These are phyloP conservation scores for Mesorhabditis sp. DNA, from an alignment of 2,888 invertebrate species.

Conservation along the genomic window DNA sequence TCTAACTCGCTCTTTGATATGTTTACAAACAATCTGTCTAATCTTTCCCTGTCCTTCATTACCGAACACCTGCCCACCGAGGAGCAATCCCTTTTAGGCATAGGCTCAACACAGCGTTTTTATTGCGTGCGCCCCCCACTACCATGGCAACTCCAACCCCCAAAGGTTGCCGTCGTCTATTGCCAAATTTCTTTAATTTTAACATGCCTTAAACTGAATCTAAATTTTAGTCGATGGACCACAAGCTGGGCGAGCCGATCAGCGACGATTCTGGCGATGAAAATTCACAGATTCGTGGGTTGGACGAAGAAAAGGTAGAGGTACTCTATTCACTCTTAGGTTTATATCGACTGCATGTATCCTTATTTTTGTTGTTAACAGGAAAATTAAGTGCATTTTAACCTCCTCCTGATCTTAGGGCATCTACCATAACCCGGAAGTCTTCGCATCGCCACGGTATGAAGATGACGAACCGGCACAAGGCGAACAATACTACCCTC, in stretches of 20 bases:
- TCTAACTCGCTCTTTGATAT: too few species aligned
- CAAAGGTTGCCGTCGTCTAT: too few species aligned
- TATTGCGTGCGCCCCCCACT: too few species aligned
- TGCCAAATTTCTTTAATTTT: too few species aligned
- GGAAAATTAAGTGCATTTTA: background rate
- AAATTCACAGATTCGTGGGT: conserved; percentile 16
- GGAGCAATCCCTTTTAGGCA: too few species aligned
- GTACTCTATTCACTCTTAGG: too few species aligned
- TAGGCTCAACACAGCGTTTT: too few species aligned
- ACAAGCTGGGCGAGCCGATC: conserved; percentile 14
- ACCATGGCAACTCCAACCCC: too few species aligned
- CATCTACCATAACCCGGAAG: conserved; percentile 1
- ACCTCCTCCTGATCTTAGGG: background rate
- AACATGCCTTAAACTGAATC: background rate
- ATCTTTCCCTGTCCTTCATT: too few species aligned
- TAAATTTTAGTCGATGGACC: background rate
- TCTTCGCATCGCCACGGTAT: background rate
- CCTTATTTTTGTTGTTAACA: background rate
- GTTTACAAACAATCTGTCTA: too few species aligned
- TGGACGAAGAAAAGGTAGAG: conserved; percentile 24
- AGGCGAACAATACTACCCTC: too few species aligned
- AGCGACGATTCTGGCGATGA: conserved; percentile 27
- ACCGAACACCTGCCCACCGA: too few species aligned
- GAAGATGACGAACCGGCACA: background rate
- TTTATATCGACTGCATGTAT: background rate